Percentiles rank a stretch among this genome's conserved stretches.
Evolutionary conservation across 2,888 invertebrate species (phyloP).

Genomic region (Aporophyla lueneburgensis): DNA sequence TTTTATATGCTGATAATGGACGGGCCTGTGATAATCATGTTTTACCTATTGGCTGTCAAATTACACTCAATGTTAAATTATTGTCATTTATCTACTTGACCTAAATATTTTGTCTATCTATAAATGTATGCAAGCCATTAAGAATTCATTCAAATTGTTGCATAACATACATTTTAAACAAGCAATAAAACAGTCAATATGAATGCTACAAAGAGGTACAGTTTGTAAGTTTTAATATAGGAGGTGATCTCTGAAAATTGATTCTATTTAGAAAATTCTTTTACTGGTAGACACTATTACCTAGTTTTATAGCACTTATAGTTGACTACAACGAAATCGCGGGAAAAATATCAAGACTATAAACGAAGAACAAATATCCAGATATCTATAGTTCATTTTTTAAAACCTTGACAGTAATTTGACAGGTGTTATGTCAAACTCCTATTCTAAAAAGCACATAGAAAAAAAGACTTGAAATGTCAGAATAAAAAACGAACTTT

Average conservation of each 20-base stretch:
- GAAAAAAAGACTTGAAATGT: too few species aligned
- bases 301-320: too few species aligned
- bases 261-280: too few species aligned
- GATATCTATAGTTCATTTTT: background rate
- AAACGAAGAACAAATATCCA: background rate
- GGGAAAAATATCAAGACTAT: background rate
- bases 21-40: background rate
- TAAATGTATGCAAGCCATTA: background rate
- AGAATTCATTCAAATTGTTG: background rate
- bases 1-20: too few species aligned
- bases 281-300: too few species aligned
- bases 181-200: background rate
- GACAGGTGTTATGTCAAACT: too few species aligned
- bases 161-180: constrained; percentile 7
- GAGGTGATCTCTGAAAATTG: background rate
- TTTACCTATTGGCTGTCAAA: background rate
- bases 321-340: background rate
- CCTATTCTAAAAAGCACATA: too few species aligned
- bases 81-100: background rate
- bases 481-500: too few species aligned
- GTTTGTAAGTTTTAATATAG: background rate
- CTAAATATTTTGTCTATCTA: background rate
- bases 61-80: background rate
- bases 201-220: background rate
- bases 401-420: too few species aligned